Base-by-base conservation (phyloP, 2,888 invertebrate species). In the Amphimallon solstitiale region DNA sequence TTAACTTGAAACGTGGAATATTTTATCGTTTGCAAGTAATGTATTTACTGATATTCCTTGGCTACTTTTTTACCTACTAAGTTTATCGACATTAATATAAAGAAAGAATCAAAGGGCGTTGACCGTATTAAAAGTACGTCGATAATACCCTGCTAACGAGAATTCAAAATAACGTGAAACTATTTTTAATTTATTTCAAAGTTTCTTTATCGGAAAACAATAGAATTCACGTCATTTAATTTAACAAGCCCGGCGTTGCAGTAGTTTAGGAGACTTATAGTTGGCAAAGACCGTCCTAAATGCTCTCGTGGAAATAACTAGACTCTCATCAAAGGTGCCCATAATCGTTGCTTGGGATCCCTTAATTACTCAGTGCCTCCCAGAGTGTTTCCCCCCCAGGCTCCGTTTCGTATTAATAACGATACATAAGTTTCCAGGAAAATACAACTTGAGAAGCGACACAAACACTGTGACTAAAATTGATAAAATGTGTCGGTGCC, bases 281-380 rank as follows among this genome's bases (percentile, higher is more conserved):
- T 51, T 51, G n/a, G 51, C 15, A 21, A 51, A 34, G 51, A 51
- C 51, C 51, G 35, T 62, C 62, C 40, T 62, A 62, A 67, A 59
- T 59, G 59, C 49, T 63, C 59, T 64, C 59, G 63, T 40, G 60
- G 63, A 64, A 43, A 43, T 51, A 67, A 64, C 63, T 64, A 60
- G 63, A 52, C 49, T 29, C 56, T 56, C 67, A 60, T 67, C 63
- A 64, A 63, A 56, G 60, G 49, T 49, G 48, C 37, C 51, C 56
- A 49, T 63, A 51, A 67, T 51, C 63, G 63, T 51, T 59, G 63
- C 37, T 46, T 17, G 29, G 59, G 43, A 45, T 56, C 51, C 56
- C 48, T 43, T 65, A 65, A 65, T 65, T 61, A 65, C 48, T 9
- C 15, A 7, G 17, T 38, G 23, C 35, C 29, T 43, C 23, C 14